These are phyloP conservation scores for Neosilurus mollespiculum DNA, from an alignment of 2,797 vertebrate species.

Conservation along the genomic window DNA sequence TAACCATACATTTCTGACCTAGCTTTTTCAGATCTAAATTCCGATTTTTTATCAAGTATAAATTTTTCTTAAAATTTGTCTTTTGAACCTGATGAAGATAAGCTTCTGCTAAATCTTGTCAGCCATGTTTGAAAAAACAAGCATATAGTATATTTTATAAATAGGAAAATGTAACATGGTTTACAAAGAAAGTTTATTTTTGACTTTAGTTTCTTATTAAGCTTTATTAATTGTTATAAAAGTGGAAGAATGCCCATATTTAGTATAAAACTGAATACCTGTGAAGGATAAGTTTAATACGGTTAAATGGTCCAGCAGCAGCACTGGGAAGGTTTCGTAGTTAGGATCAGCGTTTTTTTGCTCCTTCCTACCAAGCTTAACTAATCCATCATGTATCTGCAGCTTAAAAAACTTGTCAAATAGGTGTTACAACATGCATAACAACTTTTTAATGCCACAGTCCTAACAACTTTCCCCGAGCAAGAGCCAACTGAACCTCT, in stretches of 20 bases:
- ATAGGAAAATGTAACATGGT: neutral
- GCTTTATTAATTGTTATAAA: neutral
- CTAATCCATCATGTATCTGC: neutral
- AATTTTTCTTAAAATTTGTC: neutral
- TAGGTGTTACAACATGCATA: conserved; percentile 16
- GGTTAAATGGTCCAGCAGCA: neutral
- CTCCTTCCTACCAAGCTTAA: conserved; percentile 1
- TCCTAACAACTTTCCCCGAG: neutral
- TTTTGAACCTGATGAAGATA: neutral
- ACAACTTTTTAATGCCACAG: conserved; percentile 4
- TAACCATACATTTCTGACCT: too few relatives aligned
- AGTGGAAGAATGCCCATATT: neutral
- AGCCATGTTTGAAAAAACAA: neutral
- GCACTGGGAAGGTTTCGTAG: neutral
- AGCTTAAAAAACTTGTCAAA: neutral
- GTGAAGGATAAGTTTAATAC: neutral
- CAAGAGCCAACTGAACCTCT: neutral
- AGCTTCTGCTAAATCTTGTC: neutral
- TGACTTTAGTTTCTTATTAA: neutral
- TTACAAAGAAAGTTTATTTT: neutral
- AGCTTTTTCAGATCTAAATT: too few relatives aligned
- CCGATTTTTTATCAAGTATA: too few relatives aligned
- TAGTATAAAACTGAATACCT: neutral
- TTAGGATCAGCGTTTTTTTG: neutral
- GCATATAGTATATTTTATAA: neutral